Evolutionary conservation across 2,113 vertebrate species (phyloP).

Genomic region (Leptobrachium leishanense): DNA sequence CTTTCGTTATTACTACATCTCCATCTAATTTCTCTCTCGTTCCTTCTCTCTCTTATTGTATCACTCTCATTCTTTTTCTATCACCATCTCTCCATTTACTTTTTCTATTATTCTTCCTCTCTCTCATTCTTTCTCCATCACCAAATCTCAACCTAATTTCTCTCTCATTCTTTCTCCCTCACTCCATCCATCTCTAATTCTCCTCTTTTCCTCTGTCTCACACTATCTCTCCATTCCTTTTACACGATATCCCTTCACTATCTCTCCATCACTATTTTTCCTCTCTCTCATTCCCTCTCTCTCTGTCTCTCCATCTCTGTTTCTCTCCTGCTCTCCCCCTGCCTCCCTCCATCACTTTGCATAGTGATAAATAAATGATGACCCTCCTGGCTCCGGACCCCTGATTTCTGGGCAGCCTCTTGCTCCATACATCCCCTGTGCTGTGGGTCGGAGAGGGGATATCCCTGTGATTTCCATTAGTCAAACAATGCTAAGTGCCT

Average conservation of each 20-base stretch:
- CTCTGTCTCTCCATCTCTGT: neutral
- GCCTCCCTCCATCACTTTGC: neutral
- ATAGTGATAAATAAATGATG: constrained; percentile 29
- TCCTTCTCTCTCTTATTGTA: neutral
- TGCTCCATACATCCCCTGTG: neutral
- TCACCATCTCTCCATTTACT: neutral
- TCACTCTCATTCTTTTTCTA: too few species aligned
- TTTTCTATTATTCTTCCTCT: neutral
- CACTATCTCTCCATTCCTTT: too few species aligned
- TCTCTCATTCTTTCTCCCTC: neutral
- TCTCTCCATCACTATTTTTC: neutral
- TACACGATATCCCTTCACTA: neutral
- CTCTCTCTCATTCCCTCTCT: neutral
- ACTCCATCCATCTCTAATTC: neutral
- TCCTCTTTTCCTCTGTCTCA: neutral
- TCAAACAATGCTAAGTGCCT: neutral
- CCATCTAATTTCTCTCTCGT: neutral
- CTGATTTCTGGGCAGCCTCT: constrained; percentile 3
- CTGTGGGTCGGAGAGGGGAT: neutral
- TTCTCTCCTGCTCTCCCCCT: neutral
- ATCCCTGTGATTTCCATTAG: neutral
- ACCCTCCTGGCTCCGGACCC: constrained; percentile 8
- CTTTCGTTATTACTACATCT: neutral
- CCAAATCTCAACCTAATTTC: neutral
- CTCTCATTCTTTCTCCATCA: neutral